These are phyloP conservation scores for Girardinichthys multiradiatus DNA, from an alignment of 2,113 vertebrate species.

Conservation along the genomic window DNA sequence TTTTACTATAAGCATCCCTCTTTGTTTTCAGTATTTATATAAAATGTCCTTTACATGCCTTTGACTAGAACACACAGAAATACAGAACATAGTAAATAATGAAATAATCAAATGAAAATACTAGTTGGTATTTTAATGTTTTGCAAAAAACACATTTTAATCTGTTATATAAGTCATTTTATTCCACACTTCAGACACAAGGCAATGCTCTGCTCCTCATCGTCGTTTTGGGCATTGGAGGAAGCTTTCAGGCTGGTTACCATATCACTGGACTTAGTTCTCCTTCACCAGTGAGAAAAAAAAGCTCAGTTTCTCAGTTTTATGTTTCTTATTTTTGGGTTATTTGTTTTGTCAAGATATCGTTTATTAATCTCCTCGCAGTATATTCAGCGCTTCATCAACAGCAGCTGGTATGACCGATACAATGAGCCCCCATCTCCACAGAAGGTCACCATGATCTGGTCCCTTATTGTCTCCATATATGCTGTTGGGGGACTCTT, in stretches of 20 bases:
- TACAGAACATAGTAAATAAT: not conserved
- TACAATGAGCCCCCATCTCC: slow-evolving; percentile 51
- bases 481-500: slow-evolving; percentile 72
- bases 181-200: slow-evolving; percentile 54
- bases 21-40: not conserved
- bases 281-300: slow-evolving; percentile 72
- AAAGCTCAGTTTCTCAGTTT: not conserved
- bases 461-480: slow-evolving; percentile 74
- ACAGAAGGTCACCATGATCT: slow-evolving; percentile 71
- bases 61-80: not conserved
- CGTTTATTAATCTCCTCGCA: slow-evolving; percentile 34
- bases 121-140: no score
- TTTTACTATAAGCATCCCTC: not conserved
- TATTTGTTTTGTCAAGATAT: not conserved
- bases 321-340: not conserved
- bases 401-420: slow-evolving; percentile 74
- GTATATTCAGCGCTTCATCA: slow-evolving; percentile 80
- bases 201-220: slow-evolving; percentile 76
- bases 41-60: not conserved
- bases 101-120: not conserved
- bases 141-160: not conserved
- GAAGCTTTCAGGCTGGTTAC: slow-evolving; percentile 76
- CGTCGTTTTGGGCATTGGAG: slow-evolving; percentile 76
- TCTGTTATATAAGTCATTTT: not conserved
- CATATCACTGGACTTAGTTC: slow-evolving; percentile 75